These are phyloP conservation scores for Cinclus cinclus DNA, from an alignment of 2,113 vertebrate species.

Conservation along the genomic window DNA sequence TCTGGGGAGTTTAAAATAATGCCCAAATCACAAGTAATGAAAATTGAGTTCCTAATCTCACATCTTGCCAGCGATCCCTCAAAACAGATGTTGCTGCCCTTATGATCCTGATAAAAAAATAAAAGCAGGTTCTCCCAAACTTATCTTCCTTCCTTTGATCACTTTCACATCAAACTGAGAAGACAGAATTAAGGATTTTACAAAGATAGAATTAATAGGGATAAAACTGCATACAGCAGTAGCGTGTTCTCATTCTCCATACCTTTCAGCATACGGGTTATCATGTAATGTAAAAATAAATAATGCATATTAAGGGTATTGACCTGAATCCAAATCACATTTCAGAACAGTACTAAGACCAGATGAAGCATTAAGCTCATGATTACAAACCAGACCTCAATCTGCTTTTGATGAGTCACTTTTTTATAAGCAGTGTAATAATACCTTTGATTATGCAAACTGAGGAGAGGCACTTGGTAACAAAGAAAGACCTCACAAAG, in stretches of 20 bases:
- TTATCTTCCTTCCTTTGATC: background rate
- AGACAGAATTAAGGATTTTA: background rate
- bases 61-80: background rate
- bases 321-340: background rate
- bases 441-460: background rate
- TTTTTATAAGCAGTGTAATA: background rate
- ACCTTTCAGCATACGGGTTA: background rate
- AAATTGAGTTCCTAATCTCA: background rate
- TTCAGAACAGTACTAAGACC: background rate
- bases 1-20: constrained; percentile 21
- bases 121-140: background rate
- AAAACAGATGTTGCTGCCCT: background rate
- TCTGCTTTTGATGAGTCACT: background rate
- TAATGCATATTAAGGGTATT: background rate
- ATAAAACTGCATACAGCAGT: background rate
- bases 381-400: background rate
- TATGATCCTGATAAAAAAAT: background rate
- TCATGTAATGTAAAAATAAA: background rate
- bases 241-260: background rate
- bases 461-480: background rate
- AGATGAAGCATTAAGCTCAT: background rate
- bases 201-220: background rate
- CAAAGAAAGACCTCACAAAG: background rate
- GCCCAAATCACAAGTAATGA: background rate
- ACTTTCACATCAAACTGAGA: background rate